A percentile compares a stretch with the other conserved stretches of the same genome.
Evolutionary conservation across 2,113 vertebrate species (phyloP).

Genomic region (Sialia sialis): DNA sequence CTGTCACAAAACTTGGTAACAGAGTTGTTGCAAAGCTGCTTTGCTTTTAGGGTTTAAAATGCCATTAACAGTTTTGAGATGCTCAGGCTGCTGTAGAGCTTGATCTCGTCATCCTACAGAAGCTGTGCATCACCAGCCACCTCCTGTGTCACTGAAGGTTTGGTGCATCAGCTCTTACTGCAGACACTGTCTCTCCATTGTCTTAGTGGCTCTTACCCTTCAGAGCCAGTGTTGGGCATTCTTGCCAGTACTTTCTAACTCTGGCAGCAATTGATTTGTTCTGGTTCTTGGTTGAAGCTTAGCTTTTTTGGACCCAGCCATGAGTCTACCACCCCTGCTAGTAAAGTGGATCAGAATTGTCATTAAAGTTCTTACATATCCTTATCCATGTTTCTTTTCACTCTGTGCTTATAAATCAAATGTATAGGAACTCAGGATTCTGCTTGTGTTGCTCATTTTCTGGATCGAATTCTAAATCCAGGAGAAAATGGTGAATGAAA

Average conservation of each 20-base stretch:
- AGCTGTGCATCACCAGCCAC: neutral
- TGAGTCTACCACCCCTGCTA: neutral
- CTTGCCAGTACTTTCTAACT: neutral
- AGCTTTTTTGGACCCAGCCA: neutral
- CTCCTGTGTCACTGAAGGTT: neutral
- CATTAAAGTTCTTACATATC: neutral
- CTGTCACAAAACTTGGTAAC: neutral
- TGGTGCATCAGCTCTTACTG: neutral
- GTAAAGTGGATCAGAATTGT: neutral
- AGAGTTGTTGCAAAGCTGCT: neutral
- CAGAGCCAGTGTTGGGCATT: neutral
- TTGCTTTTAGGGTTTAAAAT: neutral
- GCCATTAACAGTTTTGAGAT: neutral
- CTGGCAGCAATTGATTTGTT: neutral
- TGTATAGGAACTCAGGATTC: neutral
- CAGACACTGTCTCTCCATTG: neutral
- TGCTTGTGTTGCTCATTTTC: neutral
- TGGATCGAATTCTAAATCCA: neutral
- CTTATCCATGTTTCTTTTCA: neutral
- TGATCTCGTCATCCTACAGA: accelerated
- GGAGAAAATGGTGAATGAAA: neutral
- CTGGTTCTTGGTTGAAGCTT: neutral
- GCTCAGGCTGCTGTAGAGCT: neutral
- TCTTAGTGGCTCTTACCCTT: neutral
- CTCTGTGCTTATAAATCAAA: neutral